Conservation (phyloP, 2,797 vertebrate species). For the Spea hammondii region DNA sequence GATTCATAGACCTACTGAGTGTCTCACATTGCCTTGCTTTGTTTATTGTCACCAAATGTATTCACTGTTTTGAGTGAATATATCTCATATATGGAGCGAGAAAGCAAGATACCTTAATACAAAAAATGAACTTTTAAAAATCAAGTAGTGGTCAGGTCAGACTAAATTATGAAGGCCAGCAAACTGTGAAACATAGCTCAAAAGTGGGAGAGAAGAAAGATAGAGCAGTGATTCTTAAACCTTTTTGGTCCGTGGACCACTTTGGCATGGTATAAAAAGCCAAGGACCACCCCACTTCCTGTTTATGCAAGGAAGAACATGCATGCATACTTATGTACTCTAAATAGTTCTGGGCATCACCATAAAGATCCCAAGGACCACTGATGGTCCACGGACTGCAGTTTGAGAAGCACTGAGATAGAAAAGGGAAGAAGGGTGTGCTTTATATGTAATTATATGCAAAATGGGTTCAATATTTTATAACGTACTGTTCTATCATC, state of each 20-base stretch:
- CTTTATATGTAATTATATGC: slow-evolving; percentile 19
- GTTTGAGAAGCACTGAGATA: slow-evolving; percentile 23
- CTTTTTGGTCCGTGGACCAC: background rate
- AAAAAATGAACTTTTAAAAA: background rate
- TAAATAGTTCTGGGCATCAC: background rate
- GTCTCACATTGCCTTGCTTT: background rate
- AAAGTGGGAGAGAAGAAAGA: slow-evolving; percentile 46
- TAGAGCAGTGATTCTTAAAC: slow-evolving; percentile 9
- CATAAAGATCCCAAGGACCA: background rate
- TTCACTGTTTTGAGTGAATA: background rate
- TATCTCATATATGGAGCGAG: too few relatives aligned
- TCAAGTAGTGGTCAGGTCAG: background rate
- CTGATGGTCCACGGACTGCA: background rate
- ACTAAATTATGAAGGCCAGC: background rate
- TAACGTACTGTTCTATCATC: slow-evolving; percentile 14
- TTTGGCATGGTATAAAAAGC: background rate
- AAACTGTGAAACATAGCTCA: background rate
- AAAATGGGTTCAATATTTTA: slow-evolving; percentile 10
- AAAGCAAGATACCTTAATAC: background rate
- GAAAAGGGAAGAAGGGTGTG: slow-evolving; percentile 36
- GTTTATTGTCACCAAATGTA: background rate
- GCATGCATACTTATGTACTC: too few relatives aligned
- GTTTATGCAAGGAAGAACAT: background rate
- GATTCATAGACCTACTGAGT: background rate
- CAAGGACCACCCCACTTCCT: background rate